Conservation (phyloP, 2,113 vertebrate species). For the Hypanus sabinus region DNA sequence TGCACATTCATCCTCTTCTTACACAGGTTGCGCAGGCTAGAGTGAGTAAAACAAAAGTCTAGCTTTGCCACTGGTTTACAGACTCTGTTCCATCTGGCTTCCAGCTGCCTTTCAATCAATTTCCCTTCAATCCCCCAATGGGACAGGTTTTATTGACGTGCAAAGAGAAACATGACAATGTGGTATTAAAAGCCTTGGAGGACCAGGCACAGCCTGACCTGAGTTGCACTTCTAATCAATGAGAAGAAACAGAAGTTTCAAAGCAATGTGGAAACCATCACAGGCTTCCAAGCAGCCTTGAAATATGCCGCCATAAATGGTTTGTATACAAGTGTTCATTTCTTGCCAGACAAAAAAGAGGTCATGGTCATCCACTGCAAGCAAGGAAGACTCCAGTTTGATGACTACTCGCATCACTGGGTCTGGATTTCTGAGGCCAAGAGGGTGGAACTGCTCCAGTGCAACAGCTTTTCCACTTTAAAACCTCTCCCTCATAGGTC, state of each 20-base stretch:
- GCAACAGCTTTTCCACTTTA: no score
- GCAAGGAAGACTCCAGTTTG: no score
- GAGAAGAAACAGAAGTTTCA: conserved; percentile 23
- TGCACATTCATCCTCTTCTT: conserved; percentile 14
- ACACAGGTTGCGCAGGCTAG: not conserved
- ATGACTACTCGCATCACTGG: no score
- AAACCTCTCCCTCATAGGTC: no score
- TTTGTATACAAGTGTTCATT: not conserved
- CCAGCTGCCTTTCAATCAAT: conserved; percentile 33
- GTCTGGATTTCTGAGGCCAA: no score
- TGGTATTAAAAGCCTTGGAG: conserved; percentile 25
- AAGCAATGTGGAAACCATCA: conserved; percentile 30
- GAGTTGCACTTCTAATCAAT: conserved; percentile 1
- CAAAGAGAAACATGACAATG: conserved; percentile 35
- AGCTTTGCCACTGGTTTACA: conserved; percentile 15
- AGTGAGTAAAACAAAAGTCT: conserved; percentile 8
- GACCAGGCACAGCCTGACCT: conserved; percentile 28
- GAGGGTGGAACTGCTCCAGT: no score
- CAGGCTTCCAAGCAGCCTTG: not conserved
- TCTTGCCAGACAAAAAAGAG: not conserved
- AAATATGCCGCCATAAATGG: not conserved
- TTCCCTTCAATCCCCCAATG: conserved; percentile 29
- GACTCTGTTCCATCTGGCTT: conserved; percentile 16
- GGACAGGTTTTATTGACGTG: conserved; percentile 34
- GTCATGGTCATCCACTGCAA: no score